These are phyloP conservation scores for Gavialis gangeticus DNA, from an alignment of 2,113 vertebrate genomes.

Conservation along the genomic window DNA sequence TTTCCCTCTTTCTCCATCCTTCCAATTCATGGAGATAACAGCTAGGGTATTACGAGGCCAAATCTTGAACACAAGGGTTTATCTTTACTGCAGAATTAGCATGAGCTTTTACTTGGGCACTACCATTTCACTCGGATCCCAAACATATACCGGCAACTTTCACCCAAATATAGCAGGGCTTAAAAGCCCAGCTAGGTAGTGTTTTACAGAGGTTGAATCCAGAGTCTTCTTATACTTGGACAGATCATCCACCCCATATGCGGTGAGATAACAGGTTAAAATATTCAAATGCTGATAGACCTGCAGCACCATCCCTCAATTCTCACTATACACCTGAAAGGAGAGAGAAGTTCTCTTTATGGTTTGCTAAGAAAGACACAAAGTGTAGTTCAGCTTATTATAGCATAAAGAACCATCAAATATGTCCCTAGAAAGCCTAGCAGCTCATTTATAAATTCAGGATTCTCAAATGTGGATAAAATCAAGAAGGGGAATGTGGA, in stretches of 20 bases:
- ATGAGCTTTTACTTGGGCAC: not conserved
- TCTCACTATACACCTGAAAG: not conserved
- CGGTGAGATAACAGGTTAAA: not conserved
- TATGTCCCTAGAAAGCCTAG: not conserved
- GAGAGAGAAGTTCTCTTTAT: not conserved
- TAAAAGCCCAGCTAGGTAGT: not conserved
- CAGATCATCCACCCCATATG: not conserved
- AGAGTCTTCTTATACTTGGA: not conserved
- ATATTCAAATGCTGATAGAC: not conserved
- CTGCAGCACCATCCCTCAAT: not conserved
- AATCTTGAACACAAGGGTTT: not conserved
- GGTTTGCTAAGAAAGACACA: not conserved
- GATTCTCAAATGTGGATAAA: not conserved
- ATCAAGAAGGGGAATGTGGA: not conserved
- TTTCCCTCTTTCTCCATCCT: not conserved
- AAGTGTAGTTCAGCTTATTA: not conserved
- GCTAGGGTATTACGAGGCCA: not conserved
- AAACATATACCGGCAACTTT: not conserved
- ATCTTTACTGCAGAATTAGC: not conserved
- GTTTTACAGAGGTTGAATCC: not conserved
- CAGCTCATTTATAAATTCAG: not conserved
- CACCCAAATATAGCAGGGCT: fast-evolving
- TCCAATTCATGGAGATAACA: not conserved
- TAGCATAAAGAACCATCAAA: not conserved
- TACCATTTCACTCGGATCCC: not conserved